Conservation (phyloP, 2,797 vertebrate genomes). For the Limosa lapponica region DNA sequence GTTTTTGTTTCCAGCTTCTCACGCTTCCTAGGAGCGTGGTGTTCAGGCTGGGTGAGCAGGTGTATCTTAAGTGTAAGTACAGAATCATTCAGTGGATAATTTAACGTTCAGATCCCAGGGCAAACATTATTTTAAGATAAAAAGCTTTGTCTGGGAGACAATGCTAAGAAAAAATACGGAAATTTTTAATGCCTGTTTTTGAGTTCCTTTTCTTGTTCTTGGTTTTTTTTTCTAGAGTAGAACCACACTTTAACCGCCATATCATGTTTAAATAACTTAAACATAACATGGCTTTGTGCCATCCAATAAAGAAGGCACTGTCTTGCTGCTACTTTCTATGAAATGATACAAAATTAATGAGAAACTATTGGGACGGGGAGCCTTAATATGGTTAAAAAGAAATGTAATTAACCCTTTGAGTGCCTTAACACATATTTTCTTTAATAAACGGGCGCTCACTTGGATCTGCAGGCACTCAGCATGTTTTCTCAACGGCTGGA, state of each 20-base stretch:
- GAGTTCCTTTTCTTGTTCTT: neutral
- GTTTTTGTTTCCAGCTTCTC: neutral
- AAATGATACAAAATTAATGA: conserved; percentile 10
- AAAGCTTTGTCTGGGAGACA: neutral
- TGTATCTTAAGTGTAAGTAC: neutral
- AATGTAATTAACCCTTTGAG: conserved; percentile 57
- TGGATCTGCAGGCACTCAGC: neutral
- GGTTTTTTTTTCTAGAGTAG: neutral
- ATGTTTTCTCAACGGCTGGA: neutral
- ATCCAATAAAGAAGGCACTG: neutral
- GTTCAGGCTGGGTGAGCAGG: neutral
- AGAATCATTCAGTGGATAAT: neutral
- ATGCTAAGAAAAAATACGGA: neutral
- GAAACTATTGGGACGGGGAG: conserved; percentile 4
- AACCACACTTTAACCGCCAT: neutral
- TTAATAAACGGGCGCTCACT: conserved; percentile 2
- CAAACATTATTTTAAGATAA: neutral
- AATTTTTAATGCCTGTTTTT: neutral
- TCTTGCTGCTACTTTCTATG: conserved; percentile 40
- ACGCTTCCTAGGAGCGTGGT: neutral
- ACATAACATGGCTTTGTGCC: conserved; percentile 12
- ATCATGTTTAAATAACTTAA: neutral
- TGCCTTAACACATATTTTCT: conserved; percentile 59
- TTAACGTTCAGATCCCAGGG: neutral
- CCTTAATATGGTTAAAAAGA: conserved; percentile 57